Evolutionary conservation across 2,113 vertebrate genomes (phyloP).

Genomic region (Sylvietta virens): DNA sequence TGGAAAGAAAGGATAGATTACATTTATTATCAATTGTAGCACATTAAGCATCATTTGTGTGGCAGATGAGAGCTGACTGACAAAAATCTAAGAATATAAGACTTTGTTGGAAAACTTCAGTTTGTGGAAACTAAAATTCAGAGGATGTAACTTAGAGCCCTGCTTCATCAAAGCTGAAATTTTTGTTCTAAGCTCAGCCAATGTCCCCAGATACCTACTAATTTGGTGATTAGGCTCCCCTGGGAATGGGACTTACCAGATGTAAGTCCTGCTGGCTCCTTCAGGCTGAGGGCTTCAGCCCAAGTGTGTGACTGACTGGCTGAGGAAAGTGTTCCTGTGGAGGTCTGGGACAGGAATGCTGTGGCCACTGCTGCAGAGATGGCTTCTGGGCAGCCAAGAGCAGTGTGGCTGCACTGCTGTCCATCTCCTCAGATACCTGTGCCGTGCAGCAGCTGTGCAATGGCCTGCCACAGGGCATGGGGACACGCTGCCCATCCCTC

Average conservation of each 20-base stretch:
- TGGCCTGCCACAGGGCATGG: accelerated
- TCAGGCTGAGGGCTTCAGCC: neutral
- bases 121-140: neutral
- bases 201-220: neutral
- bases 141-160: neutral
- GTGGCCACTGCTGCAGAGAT: neutral
- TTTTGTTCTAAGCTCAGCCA: neutral
- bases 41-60: neutral
- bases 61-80: neutral
- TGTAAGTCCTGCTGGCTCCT: neutral
- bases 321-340: neutral
- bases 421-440: neutral
- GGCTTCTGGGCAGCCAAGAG: neutral
- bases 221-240: neutral
- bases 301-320: neutral
- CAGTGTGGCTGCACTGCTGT: neutral
- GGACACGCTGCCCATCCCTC: neutral
- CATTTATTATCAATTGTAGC: neutral
- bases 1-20: neutral
- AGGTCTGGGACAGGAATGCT: neutral
- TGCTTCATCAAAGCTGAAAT: neutral
- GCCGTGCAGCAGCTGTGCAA: neutral
- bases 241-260: neutral
- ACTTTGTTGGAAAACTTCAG: neutral
- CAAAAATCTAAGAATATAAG: neutral